Conservation (phyloP, 2,113 vertebrate species). For the Bos javanicus region DNA sequence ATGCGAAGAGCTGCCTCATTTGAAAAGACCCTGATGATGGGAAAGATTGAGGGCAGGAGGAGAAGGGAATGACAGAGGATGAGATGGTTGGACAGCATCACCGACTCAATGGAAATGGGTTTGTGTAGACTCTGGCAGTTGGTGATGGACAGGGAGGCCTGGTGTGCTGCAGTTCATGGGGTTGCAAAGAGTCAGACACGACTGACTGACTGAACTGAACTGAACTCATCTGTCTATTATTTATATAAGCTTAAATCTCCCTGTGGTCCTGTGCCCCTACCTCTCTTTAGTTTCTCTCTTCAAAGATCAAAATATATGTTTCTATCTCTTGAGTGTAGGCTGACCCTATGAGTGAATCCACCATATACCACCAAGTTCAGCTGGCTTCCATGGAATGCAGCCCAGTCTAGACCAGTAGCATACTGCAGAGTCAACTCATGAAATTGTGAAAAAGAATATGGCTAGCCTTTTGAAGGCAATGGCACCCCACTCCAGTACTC, state of each 20-base stretch:
- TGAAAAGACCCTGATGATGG: background rate
- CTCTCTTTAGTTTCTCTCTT: background rate
- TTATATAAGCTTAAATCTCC: background rate
- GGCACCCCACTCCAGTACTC: too few relatives aligned
- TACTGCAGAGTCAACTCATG: background rate
- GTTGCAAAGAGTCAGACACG: fast-evolving
- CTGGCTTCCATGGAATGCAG: background rate
- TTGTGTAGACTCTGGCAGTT: background rate
- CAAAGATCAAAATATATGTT: background rate
- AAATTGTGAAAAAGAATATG: background rate
- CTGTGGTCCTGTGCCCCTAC: background rate
- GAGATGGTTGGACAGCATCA: background rate
- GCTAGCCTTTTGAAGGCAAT: background rate
- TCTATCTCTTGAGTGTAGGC: background rate
- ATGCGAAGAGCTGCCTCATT: background rate
- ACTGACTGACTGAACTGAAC: background rate
- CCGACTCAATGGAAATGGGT: background rate
- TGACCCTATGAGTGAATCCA: background rate
- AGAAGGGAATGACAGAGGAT: background rate
- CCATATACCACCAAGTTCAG: background rate
- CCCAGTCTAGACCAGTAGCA: background rate
- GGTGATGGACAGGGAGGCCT: background rate
- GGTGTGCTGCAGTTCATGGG: background rate
- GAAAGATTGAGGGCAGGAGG: background rate
- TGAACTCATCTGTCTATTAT: background rate